Conservation (phyloP, 2,888 invertebrate species). For the Girardia tigrina region DNA sequence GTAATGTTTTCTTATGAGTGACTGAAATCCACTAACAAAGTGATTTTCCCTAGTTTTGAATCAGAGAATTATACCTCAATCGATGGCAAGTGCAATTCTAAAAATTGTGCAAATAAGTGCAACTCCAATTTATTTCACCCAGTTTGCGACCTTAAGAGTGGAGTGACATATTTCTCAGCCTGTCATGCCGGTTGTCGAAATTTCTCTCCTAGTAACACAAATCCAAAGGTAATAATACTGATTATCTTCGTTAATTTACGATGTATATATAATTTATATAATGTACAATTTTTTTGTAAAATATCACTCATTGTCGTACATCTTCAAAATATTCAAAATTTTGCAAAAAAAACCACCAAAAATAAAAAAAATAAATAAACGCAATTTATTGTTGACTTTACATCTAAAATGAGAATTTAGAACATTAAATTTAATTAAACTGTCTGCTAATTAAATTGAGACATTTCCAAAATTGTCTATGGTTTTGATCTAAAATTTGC, state of each 20-base stretch:
- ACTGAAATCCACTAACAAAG: neutral
- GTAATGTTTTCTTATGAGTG: neutral
- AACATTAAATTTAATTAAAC: too few species aligned
- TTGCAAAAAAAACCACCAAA: too few species aligned
- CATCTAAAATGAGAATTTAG: too few species aligned
- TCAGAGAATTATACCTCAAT: neutral
- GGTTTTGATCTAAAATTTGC: too few species aligned
- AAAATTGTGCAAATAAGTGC: neutral
- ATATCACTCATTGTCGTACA: too few species aligned
- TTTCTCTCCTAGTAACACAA: neutral
- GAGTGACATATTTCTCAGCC: conserved; percentile 53
- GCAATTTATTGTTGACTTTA: too few species aligned
- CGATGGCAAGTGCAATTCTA: neutral
- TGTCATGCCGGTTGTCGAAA: conserved; percentile 53
- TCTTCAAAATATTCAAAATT: too few species aligned
- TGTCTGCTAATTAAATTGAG: too few species aligned
- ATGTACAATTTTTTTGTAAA: too few species aligned
- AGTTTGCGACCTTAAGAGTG: neutral
- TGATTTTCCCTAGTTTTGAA: neutral
- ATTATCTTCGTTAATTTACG: neutral
- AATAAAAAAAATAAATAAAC: too few species aligned
- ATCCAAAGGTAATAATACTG: neutral
- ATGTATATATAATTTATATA: too few species aligned
- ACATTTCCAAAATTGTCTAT: too few species aligned
- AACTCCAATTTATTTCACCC: neutral